Evolutionary conservation across 2,797 vertebrate species (phyloP).

Genomic region (Holocentrus rufus): DNA sequence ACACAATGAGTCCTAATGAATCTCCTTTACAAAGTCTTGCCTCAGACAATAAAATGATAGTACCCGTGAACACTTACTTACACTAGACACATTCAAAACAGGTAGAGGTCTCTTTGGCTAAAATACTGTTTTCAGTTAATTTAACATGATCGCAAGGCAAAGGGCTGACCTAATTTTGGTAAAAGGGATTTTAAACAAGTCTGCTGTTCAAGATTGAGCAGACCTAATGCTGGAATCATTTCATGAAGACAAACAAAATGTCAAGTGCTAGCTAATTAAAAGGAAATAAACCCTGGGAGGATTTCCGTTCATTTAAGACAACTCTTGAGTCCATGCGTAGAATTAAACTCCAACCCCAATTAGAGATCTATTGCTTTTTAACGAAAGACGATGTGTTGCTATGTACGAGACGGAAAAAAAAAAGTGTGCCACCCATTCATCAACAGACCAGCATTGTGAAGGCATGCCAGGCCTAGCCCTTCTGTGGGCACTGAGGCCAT

Average conservation of each 20-base stretch:
- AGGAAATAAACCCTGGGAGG: neutral
- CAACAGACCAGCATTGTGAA: conserved; percentile 19
- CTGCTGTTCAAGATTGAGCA: too few relatives aligned
- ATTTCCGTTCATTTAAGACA: neutral
- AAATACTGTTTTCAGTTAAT: neutral
- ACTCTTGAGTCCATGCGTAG: neutral
- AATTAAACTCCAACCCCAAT: neutral
- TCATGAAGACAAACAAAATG: too few relatives aligned
- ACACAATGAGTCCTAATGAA: neutral
- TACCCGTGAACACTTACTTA: conserved; percentile 16
- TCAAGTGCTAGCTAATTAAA: too few relatives aligned
- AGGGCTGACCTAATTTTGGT: too few relatives aligned
- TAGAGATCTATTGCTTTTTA: conserved; percentile 1
- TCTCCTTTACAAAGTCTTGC: conserved; percentile 1
- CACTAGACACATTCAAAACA: neutral
- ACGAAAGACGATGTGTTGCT: conserved; percentile 20
- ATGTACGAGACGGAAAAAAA: neutral
- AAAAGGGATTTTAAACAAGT: too few relatives aligned
- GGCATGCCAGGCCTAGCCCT: conserved; percentile 8
- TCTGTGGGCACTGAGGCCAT: conserved; percentile 40
- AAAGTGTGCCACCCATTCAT: conserved; percentile 24
- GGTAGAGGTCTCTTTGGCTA: too few relatives aligned
- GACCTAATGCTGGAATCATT: too few relatives aligned
- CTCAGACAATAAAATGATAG: neutral
- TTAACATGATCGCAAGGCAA: too few relatives aligned